These are phyloP conservation scores for Ectemnius cavifrons DNA, from an alignment of 2,888 invertebrate genomes.

Conservation along the genomic window DNA sequence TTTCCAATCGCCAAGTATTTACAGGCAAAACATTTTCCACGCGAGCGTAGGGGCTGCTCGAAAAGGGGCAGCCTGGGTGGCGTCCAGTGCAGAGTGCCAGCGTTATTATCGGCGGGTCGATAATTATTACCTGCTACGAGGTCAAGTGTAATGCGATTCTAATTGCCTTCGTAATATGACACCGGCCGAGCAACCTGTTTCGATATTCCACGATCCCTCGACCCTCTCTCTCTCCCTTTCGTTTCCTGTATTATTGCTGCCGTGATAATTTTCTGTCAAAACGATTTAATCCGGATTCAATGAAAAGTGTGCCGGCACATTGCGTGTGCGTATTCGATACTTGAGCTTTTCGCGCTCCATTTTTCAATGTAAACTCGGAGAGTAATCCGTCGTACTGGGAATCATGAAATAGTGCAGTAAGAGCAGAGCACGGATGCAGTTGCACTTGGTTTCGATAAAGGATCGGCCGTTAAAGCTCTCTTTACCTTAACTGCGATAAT, in stretches of 20 bases:
- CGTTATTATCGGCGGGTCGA: conserved; percentile 39
- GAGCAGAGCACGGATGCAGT: too few relatives aligned
- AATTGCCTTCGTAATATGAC: conserved; percentile 48
- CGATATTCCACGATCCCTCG: conserved; percentile 27
- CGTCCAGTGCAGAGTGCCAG: too few relatives aligned
- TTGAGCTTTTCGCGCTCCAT: not conserved
- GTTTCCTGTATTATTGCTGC: conserved; percentile 1
- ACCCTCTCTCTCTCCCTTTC: conserved; percentile 11
- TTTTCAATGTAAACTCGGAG: not conserved
- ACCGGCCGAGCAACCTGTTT: conserved; percentile 17
- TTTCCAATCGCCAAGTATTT: conserved; percentile 23
- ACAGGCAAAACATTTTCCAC: conserved; percentile 23
- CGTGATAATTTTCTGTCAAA: conserved; percentile 22
- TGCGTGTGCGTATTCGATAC: too few relatives aligned
- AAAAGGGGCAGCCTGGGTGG: too few relatives aligned
- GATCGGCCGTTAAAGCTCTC: not conserved
- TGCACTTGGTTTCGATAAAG: conserved; percentile 2
- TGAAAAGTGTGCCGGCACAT: conserved; percentile 13
- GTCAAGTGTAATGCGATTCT: conserved; percentile 58
- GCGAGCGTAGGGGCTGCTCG: conserved; percentile 27
- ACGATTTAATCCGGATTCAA: conserved; percentile 3
- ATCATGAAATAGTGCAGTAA: too few relatives aligned
- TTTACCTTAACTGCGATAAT: conserved; percentile 25
- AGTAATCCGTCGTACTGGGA: not conserved
- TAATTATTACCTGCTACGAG: conserved; percentile 47